A percentile compares a stretch with the other conserved stretches of the same genome.
Evolutionary conservation across 2,888 invertebrate species (phyloP).

Genomic region (Acrobeloides nanus): DNA sequence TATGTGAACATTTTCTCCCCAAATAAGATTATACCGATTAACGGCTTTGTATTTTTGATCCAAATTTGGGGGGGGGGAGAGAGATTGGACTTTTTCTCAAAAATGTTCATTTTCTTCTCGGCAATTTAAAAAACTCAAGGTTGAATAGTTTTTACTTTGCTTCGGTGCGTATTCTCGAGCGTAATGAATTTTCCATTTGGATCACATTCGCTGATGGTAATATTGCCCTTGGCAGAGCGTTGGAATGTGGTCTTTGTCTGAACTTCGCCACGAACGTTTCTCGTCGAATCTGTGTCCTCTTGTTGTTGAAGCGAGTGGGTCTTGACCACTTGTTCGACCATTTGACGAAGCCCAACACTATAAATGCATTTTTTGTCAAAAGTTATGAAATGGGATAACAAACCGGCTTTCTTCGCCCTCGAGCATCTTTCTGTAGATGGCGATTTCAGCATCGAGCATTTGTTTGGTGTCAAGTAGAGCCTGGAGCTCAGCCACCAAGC

Average conservation of each 20-base stretch:
- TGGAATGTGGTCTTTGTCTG: slow-evolving; percentile 60
- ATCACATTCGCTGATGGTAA: slow-evolving; percentile 56
- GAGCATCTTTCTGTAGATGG: slow-evolving; percentile 59
- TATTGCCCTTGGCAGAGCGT: slow-evolving; percentile 58
- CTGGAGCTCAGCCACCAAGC: slow-evolving; percentile 46
- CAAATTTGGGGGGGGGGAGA: too few relatives aligned
- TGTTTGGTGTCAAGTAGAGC: slow-evolving; percentile 57
- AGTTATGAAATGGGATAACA: slow-evolving; percentile 11
- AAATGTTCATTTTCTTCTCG: not conserved
- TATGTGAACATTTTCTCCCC: too few relatives aligned
- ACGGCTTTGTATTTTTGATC: too few relatives aligned
- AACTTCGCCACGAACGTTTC: slow-evolving; percentile 51
- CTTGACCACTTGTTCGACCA: slow-evolving; percentile 54
- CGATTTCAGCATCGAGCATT: slow-evolving; percentile 58
- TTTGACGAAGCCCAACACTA: slow-evolving; percentile 29
- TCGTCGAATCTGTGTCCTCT: slow-evolving; percentile 52
- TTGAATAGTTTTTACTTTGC: slow-evolving; percentile 32
- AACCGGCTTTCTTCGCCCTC: slow-evolving; percentile 58
- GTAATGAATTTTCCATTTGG: slow-evolving; percentile 57
- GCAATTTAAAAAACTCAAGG: too few relatives aligned
- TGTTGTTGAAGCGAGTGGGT: slow-evolving; percentile 54
- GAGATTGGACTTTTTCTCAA: too few relatives aligned
- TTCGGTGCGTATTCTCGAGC: slow-evolving; percentile 57
- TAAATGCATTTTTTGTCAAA: slow-evolving; percentile 10
- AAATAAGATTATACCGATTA: too few relatives aligned